Percentiles rank a stretch among this genome's conserved stretches.
These are phyloP conservation scores for Fukomys damarensis DNA, from an alignment of 2,113 vertebrate species.

Conservation along the genomic window DNA sequence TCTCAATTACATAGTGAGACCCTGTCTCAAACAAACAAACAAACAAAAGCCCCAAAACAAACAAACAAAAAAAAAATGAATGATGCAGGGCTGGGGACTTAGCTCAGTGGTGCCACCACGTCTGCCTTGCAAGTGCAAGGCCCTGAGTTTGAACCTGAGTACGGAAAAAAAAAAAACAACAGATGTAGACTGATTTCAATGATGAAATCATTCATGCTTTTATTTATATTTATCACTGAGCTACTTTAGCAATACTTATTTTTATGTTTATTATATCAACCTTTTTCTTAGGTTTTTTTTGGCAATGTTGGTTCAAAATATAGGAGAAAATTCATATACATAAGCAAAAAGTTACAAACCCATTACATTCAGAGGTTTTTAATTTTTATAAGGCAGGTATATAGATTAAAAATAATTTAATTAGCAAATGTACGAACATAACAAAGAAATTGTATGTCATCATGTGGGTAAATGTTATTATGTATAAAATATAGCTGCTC, in stretches of 20 bases:
- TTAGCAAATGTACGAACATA: neutral
- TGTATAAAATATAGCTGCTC: neutral
- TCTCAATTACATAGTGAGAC: too few relatives aligned
- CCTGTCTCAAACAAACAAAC: too few relatives aligned
- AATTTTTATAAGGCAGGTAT: neutral
- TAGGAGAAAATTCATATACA: neutral
- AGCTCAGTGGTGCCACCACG: too few relatives aligned
- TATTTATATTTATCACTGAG: neutral
- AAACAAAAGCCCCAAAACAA: too few relatives aligned
- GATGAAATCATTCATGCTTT: neutral
- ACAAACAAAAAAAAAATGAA: too few relatives aligned
- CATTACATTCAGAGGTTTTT: neutral
- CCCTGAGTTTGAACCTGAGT: too few relatives aligned
- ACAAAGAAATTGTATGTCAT: neutral
- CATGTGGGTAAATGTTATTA: neutral
- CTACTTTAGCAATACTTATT: neutral
- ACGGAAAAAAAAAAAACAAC: too few relatives aligned
- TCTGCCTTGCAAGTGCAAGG: too few relatives aligned
- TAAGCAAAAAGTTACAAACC: neutral
- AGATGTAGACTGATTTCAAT: neutral
- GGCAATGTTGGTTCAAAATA: neutral
- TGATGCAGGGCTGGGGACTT: neutral
- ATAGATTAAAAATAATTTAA: neutral
- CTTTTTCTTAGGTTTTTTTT: neutral
- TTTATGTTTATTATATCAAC: neutral